Conservation (phyloP, 2,888 invertebrate genomes). For the Cephus runcator region DNA sequence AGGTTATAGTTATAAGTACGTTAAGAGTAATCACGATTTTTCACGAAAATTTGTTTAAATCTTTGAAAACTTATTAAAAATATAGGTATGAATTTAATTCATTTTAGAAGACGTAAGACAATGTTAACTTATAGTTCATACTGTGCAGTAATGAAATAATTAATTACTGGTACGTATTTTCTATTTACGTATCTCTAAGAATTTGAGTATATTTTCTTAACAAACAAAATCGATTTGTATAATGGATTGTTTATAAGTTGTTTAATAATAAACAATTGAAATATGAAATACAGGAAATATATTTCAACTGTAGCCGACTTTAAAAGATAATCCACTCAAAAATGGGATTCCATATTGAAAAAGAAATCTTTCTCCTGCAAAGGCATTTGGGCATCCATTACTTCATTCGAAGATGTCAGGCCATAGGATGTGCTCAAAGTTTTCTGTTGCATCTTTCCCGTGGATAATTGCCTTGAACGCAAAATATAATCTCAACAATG, state of each 20-base stretch:
- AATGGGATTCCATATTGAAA: not conserved
- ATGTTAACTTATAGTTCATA: not conserved
- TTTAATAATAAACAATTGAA: not conserved
- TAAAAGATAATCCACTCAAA: not conserved
- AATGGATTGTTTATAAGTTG: conserved; percentile 7
- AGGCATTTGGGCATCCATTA: conserved; percentile 33
- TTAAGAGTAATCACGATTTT: not conserved
- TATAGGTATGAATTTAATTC: not conserved
- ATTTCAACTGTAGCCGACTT: not conserved
- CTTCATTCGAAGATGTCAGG: conserved; percentile 32
- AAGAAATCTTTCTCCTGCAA: not conserved
- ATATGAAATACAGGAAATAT: not conserved
- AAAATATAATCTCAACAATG: not conserved
- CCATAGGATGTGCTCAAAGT: conserved; percentile 28
- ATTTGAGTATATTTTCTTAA: conserved; percentile 6
- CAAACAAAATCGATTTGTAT: conserved; percentile 4
- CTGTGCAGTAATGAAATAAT: not conserved
- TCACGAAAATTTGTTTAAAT: not conserved
- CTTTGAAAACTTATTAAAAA: not conserved
- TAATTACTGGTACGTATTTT: not conserved
- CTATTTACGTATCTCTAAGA: not conserved
- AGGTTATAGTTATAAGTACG: not conserved
- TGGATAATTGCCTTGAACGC: conserved; percentile 24
- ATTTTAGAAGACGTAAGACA: not conserved
- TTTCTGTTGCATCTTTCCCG: conserved; percentile 33